A percentile compares a stretch with the other conserved stretches of the same genome.
Evolutionary conservation across 64 coral and sea anemone genomes (phyloP).

Genomic region (Trachythela sp.): DNA sequence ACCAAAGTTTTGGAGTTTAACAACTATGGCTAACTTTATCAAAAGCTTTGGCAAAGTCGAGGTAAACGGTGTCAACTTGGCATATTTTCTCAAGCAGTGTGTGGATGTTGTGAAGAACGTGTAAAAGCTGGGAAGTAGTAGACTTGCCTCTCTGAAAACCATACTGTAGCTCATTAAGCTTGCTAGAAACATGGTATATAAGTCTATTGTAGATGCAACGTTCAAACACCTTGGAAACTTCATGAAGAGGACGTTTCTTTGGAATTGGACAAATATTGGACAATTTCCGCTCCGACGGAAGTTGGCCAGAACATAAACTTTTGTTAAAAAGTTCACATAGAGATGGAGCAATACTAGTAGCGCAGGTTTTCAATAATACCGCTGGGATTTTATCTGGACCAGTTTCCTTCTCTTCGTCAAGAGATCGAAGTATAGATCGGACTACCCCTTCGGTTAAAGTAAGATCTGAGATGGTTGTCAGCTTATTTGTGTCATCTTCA

Average conservation of each 20-base stretch:
- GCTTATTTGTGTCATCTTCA: neutral
- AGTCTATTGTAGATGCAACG: neutral
- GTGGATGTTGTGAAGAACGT: too few relatives aligned
- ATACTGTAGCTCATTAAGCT: neutral
- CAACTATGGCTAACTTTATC: too few relatives aligned
- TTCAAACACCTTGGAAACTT: neutral
- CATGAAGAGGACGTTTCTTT: neutral
- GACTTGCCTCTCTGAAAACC: too few relatives aligned
- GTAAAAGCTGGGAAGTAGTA: too few relatives aligned
- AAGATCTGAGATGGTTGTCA: neutral
- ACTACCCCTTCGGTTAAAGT: neutral
- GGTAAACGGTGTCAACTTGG: too few relatives aligned
- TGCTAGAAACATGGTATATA: neutral
- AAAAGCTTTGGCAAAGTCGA: too few relatives aligned
- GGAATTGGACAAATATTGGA: too few relatives aligned
- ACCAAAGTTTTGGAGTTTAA: too few relatives aligned
- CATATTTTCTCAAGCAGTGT: too few relatives aligned
- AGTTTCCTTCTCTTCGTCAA: conserved; percentile 7
- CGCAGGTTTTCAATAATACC: conserved; percentile 14
- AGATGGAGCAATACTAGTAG: neutral
- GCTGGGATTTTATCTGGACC: too few relatives aligned
- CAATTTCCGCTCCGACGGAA: too few relatives aligned
- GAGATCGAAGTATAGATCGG: neutral
- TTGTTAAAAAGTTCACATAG: conserved; percentile 32
- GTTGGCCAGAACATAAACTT: too few relatives aligned